Evolutionary conservation across 2,888 invertebrate genomes (phyloP).

Genomic region (Chrysina gloriosa): DNA sequence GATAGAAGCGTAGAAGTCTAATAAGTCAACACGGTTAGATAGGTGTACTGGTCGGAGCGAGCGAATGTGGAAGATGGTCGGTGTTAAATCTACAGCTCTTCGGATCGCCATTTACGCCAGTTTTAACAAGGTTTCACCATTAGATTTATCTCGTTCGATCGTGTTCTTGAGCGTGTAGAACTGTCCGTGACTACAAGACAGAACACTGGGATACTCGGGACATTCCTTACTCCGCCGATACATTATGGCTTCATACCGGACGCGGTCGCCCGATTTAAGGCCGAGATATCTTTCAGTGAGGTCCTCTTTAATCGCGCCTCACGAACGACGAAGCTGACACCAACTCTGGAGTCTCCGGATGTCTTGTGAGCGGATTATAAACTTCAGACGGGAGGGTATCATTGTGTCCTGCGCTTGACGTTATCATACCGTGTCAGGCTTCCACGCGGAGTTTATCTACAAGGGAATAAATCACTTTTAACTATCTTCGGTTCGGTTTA

Average conservation of each 20-base stretch:
- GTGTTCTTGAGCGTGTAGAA: slow-evolving; percentile 63
- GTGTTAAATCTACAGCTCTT: slow-evolving; percentile 59
- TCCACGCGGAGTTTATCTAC: slow-evolving; percentile 54
- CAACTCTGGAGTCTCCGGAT: not conserved
- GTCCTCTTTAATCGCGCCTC: not conserved
- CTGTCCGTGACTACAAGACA: slow-evolving; percentile 61
- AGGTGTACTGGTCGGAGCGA: not conserved
- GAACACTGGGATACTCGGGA: slow-evolving; percentile 50
- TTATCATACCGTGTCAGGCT: slow-evolving; percentile 61
- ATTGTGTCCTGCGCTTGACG: slow-evolving; percentile 61
- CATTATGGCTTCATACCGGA: slow-evolving; percentile 59
- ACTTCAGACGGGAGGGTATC: slow-evolving; percentile 54
- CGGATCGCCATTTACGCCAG: slow-evolving; percentile 61
- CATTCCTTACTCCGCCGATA: slow-evolving; percentile 57
- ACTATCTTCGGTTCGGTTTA: slow-evolving; percentile 47
- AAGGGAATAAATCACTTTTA: slow-evolving; percentile 64
- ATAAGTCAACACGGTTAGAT: slow-evolving; percentile 18
- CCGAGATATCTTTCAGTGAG: slow-evolving; percentile 23
- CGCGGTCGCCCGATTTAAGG: slow-evolving; percentile 23
- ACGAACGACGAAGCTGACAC: slow-evolving; percentile 24
- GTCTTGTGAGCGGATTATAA: slow-evolving; percentile 56
- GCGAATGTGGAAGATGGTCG: slow-evolving; percentile 3
- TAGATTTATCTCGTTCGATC: slow-evolving; percentile 66
- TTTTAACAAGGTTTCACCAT: slow-evolving; percentile 65
- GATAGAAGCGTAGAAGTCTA: not conserved